Evolutionary conservation across 2,888 invertebrate species (phyloP).

Genomic region (Troglohyphantes excavatus): DNA sequence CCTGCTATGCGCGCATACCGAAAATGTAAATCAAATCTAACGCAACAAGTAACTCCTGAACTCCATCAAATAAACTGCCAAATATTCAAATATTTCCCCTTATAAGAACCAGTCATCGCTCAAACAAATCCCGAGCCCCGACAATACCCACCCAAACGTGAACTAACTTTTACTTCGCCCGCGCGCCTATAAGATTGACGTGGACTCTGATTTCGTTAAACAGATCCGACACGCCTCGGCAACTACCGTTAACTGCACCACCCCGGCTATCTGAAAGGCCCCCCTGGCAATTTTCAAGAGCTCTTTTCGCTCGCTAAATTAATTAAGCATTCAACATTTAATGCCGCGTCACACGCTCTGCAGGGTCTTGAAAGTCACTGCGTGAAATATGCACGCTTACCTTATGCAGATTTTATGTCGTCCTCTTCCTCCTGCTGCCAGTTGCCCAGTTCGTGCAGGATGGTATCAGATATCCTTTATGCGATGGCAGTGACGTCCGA

Average conservation of each 20-base stretch:
- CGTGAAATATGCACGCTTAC: not conserved
- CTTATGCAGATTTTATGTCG: not conserved
- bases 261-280: not conserved
- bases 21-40: not conserved
- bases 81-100: not conserved
- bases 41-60: not conserved
- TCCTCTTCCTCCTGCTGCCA: not conserved
- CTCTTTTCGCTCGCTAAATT: not conserved
- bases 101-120: not conserved
- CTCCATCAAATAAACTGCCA: not conserved
- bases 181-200: not conserved
- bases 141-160: conserved; percentile 5
- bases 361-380: not conserved
- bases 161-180: not conserved
- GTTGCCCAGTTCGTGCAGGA: too few relatives aligned
- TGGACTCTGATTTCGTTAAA: conserved; percentile 5
- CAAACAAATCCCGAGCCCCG: not conserved
- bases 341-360: conserved; percentile 1
- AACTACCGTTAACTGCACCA: not conserved
- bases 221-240: not conserved
- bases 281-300: not conserved
- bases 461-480: too few relatives aligned
- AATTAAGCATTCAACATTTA: conserved; percentile 1
- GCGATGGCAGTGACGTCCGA: too few relatives aligned
- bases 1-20: too few relatives aligned